Base-by-base conservation (phyloP, 2,888 invertebrate species). In the Xiphydria camelus region DNA sequence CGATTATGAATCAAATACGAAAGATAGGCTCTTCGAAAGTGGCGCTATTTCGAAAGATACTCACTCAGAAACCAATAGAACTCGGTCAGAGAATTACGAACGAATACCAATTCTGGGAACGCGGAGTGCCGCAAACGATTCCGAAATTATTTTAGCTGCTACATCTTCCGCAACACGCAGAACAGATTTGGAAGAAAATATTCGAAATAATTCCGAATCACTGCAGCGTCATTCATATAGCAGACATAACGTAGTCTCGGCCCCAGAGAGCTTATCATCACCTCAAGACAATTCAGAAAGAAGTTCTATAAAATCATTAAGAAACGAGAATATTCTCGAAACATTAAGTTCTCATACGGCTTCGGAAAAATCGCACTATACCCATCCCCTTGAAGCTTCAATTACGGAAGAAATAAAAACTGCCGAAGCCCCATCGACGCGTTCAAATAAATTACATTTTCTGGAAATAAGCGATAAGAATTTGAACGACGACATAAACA, bases 401-500 rank as follows among this genome's bases (percentile, higher is more conserved):
- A 4, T 18, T 5, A 19, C 18, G 18, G 14, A 37, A 22, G 43
- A 38, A 3, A 22, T 17, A 22, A 23, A 32, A 4, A 39, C 14
- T 3, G 10, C 38, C 10, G 44, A 29, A 2, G n/a, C 19, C 21
- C 22, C 44, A 18, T 18, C 9, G 3, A 34, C 34, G 4, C 26
- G 39, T 14, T 45, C 45, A 3, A 59, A 53, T 21, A 68, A 69
- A 40, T 37, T 70, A 7, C 64, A 68, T 35, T 62, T 56, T 19
- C 48, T 73, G 10, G 67, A 68, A 6, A 35, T 70, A 25, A 69
- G 68, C 41, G 69, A 73, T 36, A 68, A 72, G 39, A 69, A 70
- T 32, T 53, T 75, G 14, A 68, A 65, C 35, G 65, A 75, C 17
- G 68, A 75, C 31, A 73, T 75, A 34, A 69, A 61, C 36, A 69